Percentiles rank a stretch among this genome's conserved stretches.
phyloP scores from a whole-genome alignment of 2,888 invertebrate species.

The Mylabris sibirica region DNA sequence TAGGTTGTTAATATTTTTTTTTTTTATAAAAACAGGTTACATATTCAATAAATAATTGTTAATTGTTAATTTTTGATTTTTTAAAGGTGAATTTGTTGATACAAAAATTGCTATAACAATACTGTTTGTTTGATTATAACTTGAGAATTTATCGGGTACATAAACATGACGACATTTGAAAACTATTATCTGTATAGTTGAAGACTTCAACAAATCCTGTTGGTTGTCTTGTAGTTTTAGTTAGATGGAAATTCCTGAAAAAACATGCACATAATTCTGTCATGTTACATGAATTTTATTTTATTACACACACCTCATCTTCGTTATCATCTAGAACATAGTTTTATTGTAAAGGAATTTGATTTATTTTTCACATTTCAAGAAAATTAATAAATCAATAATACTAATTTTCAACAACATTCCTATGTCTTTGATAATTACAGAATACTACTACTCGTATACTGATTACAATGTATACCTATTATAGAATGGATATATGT shows the following conservation, averaged over 20 bases:
- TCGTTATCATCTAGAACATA: too few species aligned
- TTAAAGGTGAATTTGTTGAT: too few species aligned
- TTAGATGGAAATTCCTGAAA: background rate
- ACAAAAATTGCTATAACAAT: background rate
- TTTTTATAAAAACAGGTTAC: too few species aligned
- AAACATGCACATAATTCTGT: conserved; percentile 1
- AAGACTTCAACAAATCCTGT: background rate
- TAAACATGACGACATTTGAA: conserved; percentile 6
- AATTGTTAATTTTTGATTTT: too few species aligned
- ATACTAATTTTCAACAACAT: background rate
- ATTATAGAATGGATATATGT: background rate
- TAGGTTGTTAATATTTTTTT: background rate
- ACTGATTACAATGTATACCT: background rate
- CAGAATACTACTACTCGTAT: background rate
- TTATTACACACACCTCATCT: too few species aligned
- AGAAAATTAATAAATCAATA: too few species aligned
- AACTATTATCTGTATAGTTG: background rate
- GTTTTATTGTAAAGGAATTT: too few species aligned
- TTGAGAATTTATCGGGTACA: background rate
- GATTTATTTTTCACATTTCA: too few species aligned
- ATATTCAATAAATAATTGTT: too few species aligned
- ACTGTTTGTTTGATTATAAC: background rate
- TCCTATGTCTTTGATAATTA: background rate
- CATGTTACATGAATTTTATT: background rate
- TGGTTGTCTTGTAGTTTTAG: background rate